Conservation (phyloP, 23 tunicate species). For the Trididemnum clinides region DNA sequence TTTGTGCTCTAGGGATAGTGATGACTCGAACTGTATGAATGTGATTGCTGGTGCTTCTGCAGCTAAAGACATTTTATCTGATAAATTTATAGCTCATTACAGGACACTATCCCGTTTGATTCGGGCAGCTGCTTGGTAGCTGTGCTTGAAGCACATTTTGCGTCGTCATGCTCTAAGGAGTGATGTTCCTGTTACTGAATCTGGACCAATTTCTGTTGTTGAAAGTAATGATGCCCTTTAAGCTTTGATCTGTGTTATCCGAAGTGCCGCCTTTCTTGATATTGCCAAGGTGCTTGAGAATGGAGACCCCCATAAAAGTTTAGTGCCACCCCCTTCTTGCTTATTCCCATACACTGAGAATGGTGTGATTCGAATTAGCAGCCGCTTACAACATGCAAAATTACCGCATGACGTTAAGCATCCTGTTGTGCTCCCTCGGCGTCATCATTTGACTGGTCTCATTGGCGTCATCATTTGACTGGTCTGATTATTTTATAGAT, state of each 20-base stretch:
- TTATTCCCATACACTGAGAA: not conserved
- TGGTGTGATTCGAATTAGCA: not conserved
- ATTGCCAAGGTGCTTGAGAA: not conserved
- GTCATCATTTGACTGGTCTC: not conserved
- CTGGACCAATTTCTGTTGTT: not conserved
- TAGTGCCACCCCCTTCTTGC: not conserved
- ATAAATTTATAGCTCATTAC: not conserved
- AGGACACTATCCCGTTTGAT: not conserved
- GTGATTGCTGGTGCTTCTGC: not conserved
- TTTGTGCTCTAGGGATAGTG: not conserved
- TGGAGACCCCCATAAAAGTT: not conserved
- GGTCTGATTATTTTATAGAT: not conserved
- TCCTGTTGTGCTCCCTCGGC: not conserved
- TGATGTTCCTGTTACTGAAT: not conserved
- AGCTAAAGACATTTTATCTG: not conserved
- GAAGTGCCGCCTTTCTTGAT: not conserved
- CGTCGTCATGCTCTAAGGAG: not conserved
- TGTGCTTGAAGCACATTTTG: not conserved
- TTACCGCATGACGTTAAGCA: not conserved
- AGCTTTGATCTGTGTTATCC: not conserved
- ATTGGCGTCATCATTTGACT: not conserved
- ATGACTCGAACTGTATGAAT: too few species aligned
- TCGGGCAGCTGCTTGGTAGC: not conserved
- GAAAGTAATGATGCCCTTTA: not conserved
- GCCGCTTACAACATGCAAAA: not conserved